Evolutionary conservation across 2,888 invertebrate species (phyloP), one percentile per base, ranked within the genome.

Genomic region (Melinopterus prodromus): DNA sequence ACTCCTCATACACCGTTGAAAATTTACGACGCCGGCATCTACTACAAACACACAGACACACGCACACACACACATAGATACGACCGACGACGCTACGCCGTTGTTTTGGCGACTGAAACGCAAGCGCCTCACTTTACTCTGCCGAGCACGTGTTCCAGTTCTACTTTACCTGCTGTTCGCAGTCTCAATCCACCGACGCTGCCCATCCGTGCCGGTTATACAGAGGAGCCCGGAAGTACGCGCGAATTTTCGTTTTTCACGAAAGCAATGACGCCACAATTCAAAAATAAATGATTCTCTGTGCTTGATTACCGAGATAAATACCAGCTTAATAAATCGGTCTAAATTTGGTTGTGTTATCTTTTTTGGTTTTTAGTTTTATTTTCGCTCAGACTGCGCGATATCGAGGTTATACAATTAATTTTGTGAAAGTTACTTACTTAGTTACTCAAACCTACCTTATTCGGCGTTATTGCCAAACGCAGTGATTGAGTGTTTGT

Each of bases 121-220:
- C 79, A 80, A 77, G 79, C 79, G 79, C 79, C 77, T 26, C 26
- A 26, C 26, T 26, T 26, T 26, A 26, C 26, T 26, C 77, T 77
- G 69, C 71, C 35, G 36, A 80, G 79, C 79, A 80, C 79, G 79
- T 80, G 79, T 77, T 80, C 79, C 75, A 80, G 79, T 74, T 74
- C 71, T 37, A 74, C 36, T 74, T 74, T 74, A 74, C 74, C 74
- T 74, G 74, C 74, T 37, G 74, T 37, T 37, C 74, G 74, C 74
- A 74, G 74, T 74, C 74, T 35, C 53, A 53, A 53, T 35, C n/a
- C 74, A 74, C 74, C n/a, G 53, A 53, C 53, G 74, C 37, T 74
- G n/a, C 35, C 74, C 74, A 26, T 74, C 36, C n/a, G 74, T 35
- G 74, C 37, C 74, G 74, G 36, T 35, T 35, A 36, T 74, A 36